phyloP scores from a whole-genome alignment of 2,797 vertebrate species.

The Pempheris klunzingeri region DNA sequence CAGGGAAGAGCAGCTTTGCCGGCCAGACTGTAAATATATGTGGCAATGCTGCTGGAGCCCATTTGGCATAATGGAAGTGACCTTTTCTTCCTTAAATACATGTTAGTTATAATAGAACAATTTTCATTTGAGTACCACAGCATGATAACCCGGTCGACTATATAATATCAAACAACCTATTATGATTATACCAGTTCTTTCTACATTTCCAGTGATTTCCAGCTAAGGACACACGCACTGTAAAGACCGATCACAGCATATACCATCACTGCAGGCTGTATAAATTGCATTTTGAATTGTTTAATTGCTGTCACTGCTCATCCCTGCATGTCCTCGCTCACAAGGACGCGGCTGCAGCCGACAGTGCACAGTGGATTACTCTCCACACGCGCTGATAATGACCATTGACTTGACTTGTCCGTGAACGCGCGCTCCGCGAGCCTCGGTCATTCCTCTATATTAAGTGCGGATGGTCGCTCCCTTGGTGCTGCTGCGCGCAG shows the following conservation, averaged over 20 bases:
- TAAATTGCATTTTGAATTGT: slow-evolving; percentile 14
- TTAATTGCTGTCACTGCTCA: slow-evolving; percentile 36
- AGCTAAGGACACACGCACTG: not conserved
- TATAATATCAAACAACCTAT: not conserved
- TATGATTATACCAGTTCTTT: not conserved
- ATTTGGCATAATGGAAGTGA: slow-evolving; percentile 2
- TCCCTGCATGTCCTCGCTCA: slow-evolving; percentile 32
- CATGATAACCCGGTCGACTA: not conserved
- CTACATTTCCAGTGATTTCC: not conserved
- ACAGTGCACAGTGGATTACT: slow-evolving; percentile 68
- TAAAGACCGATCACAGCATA: not conserved
- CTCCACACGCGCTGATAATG: slow-evolving; percentile 67
- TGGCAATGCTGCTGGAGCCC: not conserved
- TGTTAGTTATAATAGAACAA: not conserved
- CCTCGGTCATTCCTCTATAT: slow-evolving; percentile 68
- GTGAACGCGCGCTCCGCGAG: slow-evolving; percentile 78
- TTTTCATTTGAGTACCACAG: not conserved
- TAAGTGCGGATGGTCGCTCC: slow-evolving; percentile 67
- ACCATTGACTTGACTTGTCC: slow-evolving; percentile 75
- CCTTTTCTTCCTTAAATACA: slow-evolving; percentile 26
- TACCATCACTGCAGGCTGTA: not conserved
- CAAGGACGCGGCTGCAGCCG: slow-evolving; percentile 59
- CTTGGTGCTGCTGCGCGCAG: slow-evolving; percentile 66
- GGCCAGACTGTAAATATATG: slow-evolving; percentile 41
- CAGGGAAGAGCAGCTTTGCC: slow-evolving; percentile 37